Conservation (phyloP, 2,113 vertebrate species). For the Ptychochromis oligacanthus region DNA sequence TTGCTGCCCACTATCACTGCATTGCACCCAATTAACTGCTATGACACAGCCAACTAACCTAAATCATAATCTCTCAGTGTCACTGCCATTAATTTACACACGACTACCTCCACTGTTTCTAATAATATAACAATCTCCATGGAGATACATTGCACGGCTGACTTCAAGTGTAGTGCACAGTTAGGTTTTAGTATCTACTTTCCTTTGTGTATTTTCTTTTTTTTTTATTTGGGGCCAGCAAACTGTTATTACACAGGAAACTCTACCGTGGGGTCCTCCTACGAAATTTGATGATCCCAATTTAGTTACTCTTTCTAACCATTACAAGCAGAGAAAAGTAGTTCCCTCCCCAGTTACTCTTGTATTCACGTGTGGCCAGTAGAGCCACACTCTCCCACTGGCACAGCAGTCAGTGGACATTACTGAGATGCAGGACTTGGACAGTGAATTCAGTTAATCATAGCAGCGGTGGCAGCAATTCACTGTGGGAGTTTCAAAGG, state of each 20-base stretch:
- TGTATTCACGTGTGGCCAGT: slow-evolving; percentile 26
- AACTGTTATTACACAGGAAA: background rate
- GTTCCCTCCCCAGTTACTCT: background rate
- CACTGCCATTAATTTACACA: slow-evolving; percentile 31
- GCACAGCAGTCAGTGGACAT: slow-evolving; percentile 17
- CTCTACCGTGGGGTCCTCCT: background rate
- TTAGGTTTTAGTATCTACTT: background rate
- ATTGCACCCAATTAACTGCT: slow-evolving; percentile 67
- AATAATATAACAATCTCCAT: background rate
- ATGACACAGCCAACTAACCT: slow-evolving; percentile 68
- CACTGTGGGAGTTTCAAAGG: slow-evolving; percentile 25
- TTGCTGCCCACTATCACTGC: slow-evolving; percentile 45
- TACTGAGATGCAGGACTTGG: slow-evolving; percentile 2
- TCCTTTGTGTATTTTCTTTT: background rate
- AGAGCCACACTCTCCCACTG: slow-evolving; percentile 11
- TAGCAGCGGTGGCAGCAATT: background rate
- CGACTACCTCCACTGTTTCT: background rate
- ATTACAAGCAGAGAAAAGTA: background rate
- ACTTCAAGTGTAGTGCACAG: background rate
- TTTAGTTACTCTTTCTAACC: background rate
- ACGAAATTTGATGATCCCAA: background rate
- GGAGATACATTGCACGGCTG: background rate
- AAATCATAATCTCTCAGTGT: slow-evolving; percentile 52
- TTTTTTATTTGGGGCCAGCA: background rate
- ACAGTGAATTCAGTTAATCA: slow-evolving; percentile 37